Evolutionary conservation across 1,140 invertebrate genomes (phyloP).

Genomic region (Drosophila micromelanica): DNA sequence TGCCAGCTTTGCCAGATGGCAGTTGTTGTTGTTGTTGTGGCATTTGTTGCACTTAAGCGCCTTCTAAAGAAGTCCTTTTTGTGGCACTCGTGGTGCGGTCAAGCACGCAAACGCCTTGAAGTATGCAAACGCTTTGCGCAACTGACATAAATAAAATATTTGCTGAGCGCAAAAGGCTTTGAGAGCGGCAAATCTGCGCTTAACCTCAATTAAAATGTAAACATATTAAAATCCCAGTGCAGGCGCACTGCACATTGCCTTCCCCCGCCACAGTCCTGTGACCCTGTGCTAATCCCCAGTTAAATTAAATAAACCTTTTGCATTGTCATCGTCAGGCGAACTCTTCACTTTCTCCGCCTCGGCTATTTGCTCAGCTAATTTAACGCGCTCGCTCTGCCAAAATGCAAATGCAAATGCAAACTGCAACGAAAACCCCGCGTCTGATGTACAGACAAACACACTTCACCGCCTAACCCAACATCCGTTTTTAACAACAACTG

Average conservation of each 20-base stretch:
- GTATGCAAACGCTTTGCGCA: conserved; percentile 53
- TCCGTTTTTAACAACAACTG: conserved; percentile 25
- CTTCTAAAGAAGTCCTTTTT: conserved; percentile 36
- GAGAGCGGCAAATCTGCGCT: conserved; percentile 65
- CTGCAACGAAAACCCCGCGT: conserved; percentile 6
- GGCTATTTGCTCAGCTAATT: conserved; percentile 37
- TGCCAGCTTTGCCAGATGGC: conserved; percentile 21
- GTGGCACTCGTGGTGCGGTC: conserved; percentile 52
- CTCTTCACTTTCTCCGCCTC: conserved; percentile 26
- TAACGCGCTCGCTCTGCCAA: conserved; percentile 45
- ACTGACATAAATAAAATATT: conserved; percentile 64
- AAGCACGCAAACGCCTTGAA: conserved; percentile 58
- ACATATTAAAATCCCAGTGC: conserved; percentile 68
- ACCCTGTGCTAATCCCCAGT: conserved; percentile 38
- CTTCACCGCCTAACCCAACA: conserved; percentile 18
- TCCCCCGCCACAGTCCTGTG: conserved; percentile 3
- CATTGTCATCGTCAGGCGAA: conserved; percentile 38
- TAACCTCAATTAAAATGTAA: conserved; percentile 80
- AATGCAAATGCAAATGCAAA: conserved; percentile 58
- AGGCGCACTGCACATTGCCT: conserved; percentile 1
- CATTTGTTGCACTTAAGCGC: conserved; percentile 51
- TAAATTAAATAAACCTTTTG: conserved; percentile 64
- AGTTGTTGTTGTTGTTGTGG: conserved; percentile 35
- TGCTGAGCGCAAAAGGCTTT: conserved; percentile 31
- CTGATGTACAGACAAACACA: background rate